These are phyloP conservation scores for Lagopus leucura DNA, from an alignment of 2,113 vertebrate genomes.

Conservation along the genomic window DNA sequence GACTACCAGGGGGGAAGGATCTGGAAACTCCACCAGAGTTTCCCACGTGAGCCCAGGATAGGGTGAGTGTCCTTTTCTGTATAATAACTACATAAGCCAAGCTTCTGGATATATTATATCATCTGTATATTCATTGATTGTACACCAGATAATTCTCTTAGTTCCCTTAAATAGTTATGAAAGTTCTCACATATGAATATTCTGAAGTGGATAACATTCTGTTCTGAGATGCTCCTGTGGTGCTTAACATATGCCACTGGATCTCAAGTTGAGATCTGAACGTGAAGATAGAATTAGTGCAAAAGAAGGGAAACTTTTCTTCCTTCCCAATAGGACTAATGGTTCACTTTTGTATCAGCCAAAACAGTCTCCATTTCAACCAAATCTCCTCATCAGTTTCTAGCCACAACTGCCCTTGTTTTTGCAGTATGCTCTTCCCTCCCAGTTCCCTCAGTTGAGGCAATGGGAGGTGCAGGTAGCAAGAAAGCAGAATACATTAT, in stretches of 20 bases:
- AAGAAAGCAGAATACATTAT: not conserved
- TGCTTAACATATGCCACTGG: not conserved
- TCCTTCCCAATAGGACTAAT: not conserved
- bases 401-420: not conserved
- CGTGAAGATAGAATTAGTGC: not conserved
- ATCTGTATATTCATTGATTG: no score
- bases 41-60: no score
- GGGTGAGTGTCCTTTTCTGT: no score
- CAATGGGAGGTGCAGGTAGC: not conserved
- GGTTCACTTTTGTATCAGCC: not conserved
- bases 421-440: not conserved
- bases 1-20: no score
- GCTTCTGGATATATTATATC: no score
- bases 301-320: not conserved
- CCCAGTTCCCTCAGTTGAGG: not conserved
- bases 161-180: not conserved
- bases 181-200: not conserved
- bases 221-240: not conserved
- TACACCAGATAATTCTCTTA: not conserved
- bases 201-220: not conserved
- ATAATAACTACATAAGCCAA: no score
- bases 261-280: not conserved
- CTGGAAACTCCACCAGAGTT: no score
- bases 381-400: not conserved
- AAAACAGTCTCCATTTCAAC: not conserved